Percentiles rank a stretch among this genome's conserved stretches.
phyloP scores from a whole-genome alignment of 53 echinoderm and acorn worm genomes.

The Zoroaster sp. region DNA sequence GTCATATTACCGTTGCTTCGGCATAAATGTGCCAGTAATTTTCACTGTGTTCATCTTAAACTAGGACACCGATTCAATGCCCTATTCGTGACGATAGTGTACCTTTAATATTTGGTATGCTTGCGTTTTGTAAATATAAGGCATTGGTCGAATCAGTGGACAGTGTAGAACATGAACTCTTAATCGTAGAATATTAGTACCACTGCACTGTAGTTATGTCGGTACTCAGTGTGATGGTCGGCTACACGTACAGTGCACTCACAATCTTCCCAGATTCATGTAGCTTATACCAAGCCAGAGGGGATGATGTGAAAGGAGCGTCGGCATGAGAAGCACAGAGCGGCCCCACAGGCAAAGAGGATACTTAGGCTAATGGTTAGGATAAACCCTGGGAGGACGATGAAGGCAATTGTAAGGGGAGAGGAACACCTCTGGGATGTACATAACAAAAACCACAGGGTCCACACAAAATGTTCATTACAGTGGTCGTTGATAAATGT shows the following conservation, averaged over 20 bases:
- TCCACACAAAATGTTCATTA: no score
- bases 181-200: background rate
- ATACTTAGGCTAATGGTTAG: background rate
- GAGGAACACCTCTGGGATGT: background rate
- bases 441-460: no score
- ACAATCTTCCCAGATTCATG: background rate
- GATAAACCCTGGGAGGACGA: background rate
- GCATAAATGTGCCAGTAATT: no score
- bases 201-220: background rate
- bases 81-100: background rate
- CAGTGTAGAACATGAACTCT: background rate
- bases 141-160: background rate
- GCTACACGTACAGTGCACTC: background rate
- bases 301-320: background rate
- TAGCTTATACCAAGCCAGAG: background rate
- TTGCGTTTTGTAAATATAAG: background rate
- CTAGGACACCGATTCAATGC: no score
- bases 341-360: background rate
- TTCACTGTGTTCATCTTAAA: no score
- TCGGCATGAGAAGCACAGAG: background rate
- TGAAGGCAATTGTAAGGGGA: background rate
- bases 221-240: background rate
- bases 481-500: no score
- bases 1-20: no score
- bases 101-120: background rate